Base-by-base conservation (phyloP, 2,797 vertebrate species). In the Mareca penelope region DNA sequence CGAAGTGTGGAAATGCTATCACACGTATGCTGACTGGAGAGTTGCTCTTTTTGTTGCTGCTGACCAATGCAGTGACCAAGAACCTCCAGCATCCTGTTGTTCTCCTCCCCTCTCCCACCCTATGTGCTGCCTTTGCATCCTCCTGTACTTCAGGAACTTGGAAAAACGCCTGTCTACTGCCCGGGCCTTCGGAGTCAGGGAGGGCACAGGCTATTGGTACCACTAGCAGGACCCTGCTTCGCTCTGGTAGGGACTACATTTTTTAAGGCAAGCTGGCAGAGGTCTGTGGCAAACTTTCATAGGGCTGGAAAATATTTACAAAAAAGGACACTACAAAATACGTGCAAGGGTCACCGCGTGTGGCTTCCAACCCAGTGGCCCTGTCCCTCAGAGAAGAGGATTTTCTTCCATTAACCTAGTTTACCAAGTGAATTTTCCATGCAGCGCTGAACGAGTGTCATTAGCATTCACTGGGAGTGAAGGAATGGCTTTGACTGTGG, bases 401-500 rank as follows among this genome's bases (percentile, higher is more conserved):
- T 86, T 95, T 93, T 88, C 85, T 93, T 84, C 63, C 69, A 70
- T 79, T 94, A 95, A 68, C 87, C 93, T 86, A 93, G 42, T 95
- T 96, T 80, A 33, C 70, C 31, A 59, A 91, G 39, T 15, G 77
- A 56, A 52, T 94, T 92, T 86, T 92, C 73, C 73, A 53, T 50
- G 80, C 0, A 0, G 85, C 60, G 81, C 22, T 50, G 88, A 88
- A 55, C 12, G 0, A 91, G 39, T 84, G 70, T 86, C 69, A 94
- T 96, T 96, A 96, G 89, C 85, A 92, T 96, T 95, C 93, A 91
- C 33, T 44, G 16, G 14, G 55, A 79, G 93, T 77, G 91, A 92
- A 65, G 85, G 89, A 63, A 88, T 18, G 80, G 87, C 93, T 91
- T 95, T 92, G 94, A 89, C 92, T 92, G 91, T 7, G 46, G 63